Evolutionary conservation across 2,888 invertebrate genomes (phyloP), one percentile per base, ranked within the genome.

Genomic region (Drosophila peninsularis): DNA sequence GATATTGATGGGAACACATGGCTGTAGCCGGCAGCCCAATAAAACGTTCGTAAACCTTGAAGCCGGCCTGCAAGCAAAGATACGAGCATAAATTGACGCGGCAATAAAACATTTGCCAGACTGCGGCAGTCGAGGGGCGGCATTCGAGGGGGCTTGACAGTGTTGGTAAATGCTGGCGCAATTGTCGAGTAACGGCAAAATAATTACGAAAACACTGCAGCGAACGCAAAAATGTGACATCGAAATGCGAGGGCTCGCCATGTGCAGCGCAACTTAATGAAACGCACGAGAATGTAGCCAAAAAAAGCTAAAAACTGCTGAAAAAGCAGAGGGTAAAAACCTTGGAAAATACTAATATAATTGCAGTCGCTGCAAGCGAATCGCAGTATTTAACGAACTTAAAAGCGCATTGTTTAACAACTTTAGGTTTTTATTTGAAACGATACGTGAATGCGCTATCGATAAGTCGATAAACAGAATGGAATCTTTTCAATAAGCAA

Each of bases 201-300:
- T 78, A 78, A 84, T 84, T 84, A 85, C 72, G 63, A 72, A 62
- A 72, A 61, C 68, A 52, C 70, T 77, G 65, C 64, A 75, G 74
- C 65, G 75, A 75, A 73, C 78, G 63, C 68, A 57, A 66, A 75
- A 75, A 71, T 68, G 76, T 54, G 66, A 63, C 88, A 82, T 74
- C 66, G 78, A 83, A 80, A 75, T 86, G 81, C 70, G 63, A 61
- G 34, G 58, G 47, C 55, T n/a, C 37, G 39, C 17, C 7, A 14
- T 34, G 14, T 36, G 52, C 52, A 36, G 27, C 47, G 39, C 34
- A 61, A 44, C 68, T 47, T 62, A 71, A 64, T 71, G 64, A 77
- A 68, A 42, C 61, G 63, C 60, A 56, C 67, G 34, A 60, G 69
- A 60, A 54, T 57, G 39, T 13, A 14, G 47, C 24, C 41, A 47